phyloP scores from a whole-genome alignment of 2,888 invertebrate genomes.

The Phorcus lineatus region DNA sequence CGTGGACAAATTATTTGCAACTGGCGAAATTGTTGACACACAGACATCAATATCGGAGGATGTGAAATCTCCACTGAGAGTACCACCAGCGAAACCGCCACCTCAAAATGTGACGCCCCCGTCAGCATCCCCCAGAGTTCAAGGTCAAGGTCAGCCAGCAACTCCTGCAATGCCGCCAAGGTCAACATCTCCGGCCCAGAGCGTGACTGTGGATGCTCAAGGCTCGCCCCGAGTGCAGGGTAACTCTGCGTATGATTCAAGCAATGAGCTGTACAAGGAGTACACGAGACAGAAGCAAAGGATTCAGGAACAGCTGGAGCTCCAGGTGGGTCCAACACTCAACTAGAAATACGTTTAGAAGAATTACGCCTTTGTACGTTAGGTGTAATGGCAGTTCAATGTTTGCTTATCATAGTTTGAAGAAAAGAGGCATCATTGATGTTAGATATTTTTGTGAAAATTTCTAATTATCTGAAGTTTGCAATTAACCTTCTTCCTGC shows the following conservation, averaged over 20 bases:
- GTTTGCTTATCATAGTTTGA: too few species aligned
- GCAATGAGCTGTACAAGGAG: slow-evolving; percentile 86
- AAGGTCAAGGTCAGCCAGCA: slow-evolving; percentile 36
- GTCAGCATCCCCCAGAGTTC: slow-evolving; percentile 35
- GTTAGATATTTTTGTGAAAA: too few species aligned
- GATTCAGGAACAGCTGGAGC: slow-evolving; percentile 59
- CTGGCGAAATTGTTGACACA: slow-evolving; percentile 66
- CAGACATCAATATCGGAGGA: slow-evolving; percentile 48
- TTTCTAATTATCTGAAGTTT: too few species aligned
- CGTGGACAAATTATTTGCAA: slow-evolving; percentile 88
- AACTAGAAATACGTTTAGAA: too few species aligned
- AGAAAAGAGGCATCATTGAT: too few species aligned
- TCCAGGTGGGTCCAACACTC: slow-evolving; percentile 36
- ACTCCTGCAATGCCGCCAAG: slow-evolving; percentile 40
- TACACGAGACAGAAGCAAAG: slow-evolving; percentile 81
- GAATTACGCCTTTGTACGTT: too few species aligned
- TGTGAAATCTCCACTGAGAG: not conserved
- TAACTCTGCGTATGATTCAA: slow-evolving; percentile 53
- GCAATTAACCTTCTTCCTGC: too few species aligned
- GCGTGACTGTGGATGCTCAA: slow-evolving; percentile 16
- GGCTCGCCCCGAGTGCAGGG: slow-evolving; percentile 23
- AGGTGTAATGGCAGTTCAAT: too few species aligned
- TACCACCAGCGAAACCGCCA: slow-evolving; percentile 32
- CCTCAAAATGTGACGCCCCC: slow-evolving; percentile 47
- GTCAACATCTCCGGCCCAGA: slow-evolving; percentile 28